phyloP scores from a whole-genome alignment of 2,113 vertebrate genomes.

The Campylomormyrus numenius region DNA sequence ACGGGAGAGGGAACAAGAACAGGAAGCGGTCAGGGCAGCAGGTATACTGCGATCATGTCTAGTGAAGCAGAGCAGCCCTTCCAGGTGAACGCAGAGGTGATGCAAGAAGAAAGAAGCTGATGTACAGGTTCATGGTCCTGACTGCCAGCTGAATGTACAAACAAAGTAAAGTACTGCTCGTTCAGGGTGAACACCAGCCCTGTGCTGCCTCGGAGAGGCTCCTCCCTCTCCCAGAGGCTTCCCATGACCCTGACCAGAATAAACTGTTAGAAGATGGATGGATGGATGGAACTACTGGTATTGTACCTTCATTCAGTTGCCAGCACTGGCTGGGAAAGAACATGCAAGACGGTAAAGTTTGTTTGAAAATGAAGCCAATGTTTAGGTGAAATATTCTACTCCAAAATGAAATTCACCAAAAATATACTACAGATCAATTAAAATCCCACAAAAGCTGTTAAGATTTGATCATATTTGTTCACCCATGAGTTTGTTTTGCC shows the following conservation, averaged over 20 bases:
- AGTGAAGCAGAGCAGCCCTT: background rate
- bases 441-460: background rate
- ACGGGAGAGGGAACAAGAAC: background rate
- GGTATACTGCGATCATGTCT: background rate
- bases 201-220: background rate
- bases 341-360: background rate
- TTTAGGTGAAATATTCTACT: background rate
- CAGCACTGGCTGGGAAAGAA: background rate
- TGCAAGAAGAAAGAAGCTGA: background rate
- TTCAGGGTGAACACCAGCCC: background rate
- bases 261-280: background rate
- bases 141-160: background rate
- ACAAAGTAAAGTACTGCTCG: background rate
- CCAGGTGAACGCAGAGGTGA: background rate
- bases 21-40: background rate
- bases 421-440: background rate
- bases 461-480: background rate
- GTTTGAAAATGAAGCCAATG: background rate
- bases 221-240: background rate
- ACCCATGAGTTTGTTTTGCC: background rate
- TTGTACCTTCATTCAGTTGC: background rate
- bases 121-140: background rate
- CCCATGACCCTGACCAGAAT: background rate
- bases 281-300: background rate
- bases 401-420: background rate